Base-by-base conservation (phyloP, 2,797 vertebrate genomes). In the Acanthiza pusilla region DNA sequence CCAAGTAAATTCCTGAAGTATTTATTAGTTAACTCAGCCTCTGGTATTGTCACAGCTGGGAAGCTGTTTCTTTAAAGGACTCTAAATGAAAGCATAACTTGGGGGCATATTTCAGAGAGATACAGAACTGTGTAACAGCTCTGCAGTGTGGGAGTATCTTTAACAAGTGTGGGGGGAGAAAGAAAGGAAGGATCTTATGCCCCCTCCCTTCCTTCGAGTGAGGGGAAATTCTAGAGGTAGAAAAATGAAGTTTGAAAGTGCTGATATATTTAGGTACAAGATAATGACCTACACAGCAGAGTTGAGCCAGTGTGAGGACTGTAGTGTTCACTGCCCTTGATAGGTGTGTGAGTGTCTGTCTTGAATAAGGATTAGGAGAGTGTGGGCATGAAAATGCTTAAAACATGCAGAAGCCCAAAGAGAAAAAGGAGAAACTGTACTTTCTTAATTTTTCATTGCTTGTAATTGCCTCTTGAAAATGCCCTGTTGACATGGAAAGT, bases 11-110 rank as follows among this genome's bases (percentile, higher is more conserved):
- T 96, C 75, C 67, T 91, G 61, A 88, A 94, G 84, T 94, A 48
- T 93, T 96, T 90, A 66, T 94, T 94, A 76, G 66, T 91, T 94
- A 94, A 85, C 85, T 43, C 66, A 94, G 63, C 65, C 86, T 89
- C 76, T 55, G 48, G 77, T 81, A 76, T 63, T 79, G 67, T 61
- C 75, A 55, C 32, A 70, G 81, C 34, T 85, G 50, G 55, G 75
- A 80, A 85, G 48, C 74, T 83, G 48, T 91, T 95, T 77, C 72
- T 94, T 89, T 87, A 79, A 83, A 93, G 89, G 81, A 30, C 86
- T 21, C 1, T 54, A 62, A 72, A 55, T 88, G 91, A 91, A 79
- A 89, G 88, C 73, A 40, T 91, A 92, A 96, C 89, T 96, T 78
- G 76, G 60, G 73, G 25, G 34, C 70, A 47, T 62, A 65, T 90